Conservation (phyloP, 2,113 vertebrate species). For the Acanthochromis polyacanthus region DNA sequence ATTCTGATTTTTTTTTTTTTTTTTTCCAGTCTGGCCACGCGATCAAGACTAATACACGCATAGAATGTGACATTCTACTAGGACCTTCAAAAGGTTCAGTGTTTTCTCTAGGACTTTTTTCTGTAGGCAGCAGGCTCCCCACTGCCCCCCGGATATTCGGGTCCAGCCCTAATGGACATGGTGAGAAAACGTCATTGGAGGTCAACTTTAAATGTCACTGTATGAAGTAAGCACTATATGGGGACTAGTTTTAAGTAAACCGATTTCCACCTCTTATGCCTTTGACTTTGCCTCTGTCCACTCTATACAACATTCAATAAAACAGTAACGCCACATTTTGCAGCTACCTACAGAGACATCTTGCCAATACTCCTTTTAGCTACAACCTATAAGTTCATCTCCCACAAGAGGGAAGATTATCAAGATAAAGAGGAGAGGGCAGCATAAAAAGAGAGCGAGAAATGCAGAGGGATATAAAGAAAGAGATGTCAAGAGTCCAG, state of each 20-base stretch:
- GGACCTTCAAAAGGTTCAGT: no score
- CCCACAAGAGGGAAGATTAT: constrained; percentile 21
- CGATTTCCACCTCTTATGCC: background rate
- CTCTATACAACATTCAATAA: constrained; percentile 32
- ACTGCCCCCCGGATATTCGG: no score
- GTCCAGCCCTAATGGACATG: no score
- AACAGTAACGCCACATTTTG: constrained; percentile 30
- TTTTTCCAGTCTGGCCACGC: no score
- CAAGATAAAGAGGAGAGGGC: background rate
- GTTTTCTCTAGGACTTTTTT: no score
- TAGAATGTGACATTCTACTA: no score
- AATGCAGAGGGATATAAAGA: background rate
- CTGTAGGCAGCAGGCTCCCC: no score
- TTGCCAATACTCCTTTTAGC: constrained; percentile 45
- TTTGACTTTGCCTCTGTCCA: background rate
- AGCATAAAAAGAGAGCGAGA: background rate
- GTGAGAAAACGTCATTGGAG: no score
- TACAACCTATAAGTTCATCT: constrained; percentile 37
- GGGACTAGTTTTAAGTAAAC: background rate
- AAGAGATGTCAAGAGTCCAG: background rate
- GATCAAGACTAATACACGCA: no score
- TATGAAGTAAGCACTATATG: background rate
- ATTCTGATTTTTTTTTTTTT: no score
- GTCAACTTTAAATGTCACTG: background rate
- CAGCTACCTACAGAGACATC: constrained; percentile 18